These are phyloP conservation scores for Phyllostomus hastatus DNA, from an alignment of 2,113 vertebrate species.

Conservation along the genomic window DNA sequence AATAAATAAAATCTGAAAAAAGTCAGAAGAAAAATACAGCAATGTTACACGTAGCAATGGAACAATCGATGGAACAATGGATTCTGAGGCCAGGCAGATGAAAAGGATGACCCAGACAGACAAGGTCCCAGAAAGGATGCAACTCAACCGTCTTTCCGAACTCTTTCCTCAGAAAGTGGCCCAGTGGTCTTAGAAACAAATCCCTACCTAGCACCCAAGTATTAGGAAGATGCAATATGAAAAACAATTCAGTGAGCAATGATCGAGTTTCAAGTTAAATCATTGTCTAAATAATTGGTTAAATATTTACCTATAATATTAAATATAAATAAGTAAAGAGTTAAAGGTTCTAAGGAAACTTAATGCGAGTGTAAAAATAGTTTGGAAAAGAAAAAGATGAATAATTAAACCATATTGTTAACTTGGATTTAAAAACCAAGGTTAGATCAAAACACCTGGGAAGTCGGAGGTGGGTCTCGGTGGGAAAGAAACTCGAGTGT, in stretches of 20 bases:
- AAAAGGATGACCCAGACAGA: background rate
- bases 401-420: background rate
- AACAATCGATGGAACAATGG: rapidly evolving
- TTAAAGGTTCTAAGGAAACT: background rate
- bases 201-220: background rate
- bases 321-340: background rate
- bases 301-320: background rate
- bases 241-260: background rate
- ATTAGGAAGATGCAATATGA: background rate
- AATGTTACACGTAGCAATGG: background rate
- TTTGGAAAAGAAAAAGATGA: background rate
- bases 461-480: background rate
- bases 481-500: background rate
- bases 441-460: background rate
- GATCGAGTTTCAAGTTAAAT: background rate
- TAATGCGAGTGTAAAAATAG: background rate
- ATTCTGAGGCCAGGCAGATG: background rate
- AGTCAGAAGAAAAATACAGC: background rate
- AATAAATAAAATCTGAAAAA: no score
- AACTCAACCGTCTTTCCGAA: background rate
- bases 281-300: background rate
- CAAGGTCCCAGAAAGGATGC: background rate
- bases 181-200: background rate
- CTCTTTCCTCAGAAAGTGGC: background rate
- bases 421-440: background rate